A percentile compares a stretch with the other conserved stretches of the same genome.
phyloP scores from a whole-genome alignment of 2,113 vertebrate species.

The Kryptolebias marmoratus region DNA sequence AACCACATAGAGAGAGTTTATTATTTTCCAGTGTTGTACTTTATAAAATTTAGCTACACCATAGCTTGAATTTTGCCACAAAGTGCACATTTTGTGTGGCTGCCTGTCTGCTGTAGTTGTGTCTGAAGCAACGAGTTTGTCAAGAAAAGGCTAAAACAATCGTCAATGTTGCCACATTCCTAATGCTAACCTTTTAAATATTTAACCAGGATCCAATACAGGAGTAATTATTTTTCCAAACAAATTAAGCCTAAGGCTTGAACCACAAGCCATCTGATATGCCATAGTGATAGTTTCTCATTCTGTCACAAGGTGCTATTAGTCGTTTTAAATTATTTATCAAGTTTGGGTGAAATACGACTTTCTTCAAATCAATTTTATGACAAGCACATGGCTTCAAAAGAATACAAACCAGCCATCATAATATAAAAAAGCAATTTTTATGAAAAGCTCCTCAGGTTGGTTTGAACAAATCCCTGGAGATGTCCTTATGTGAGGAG shows the following conservation, averaged over 20 bases:
- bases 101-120: constrained; percentile 20
- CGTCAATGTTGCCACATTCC: constrained; percentile 54
- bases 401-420: constrained; percentile 45
- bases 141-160: constrained; percentile 33
- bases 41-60: constrained; percentile 38
- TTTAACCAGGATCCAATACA: constrained; percentile 80
- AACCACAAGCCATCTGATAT: constrained; percentile 75
- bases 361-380: constrained; percentile 62
- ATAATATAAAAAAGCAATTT: constrained; percentile 25
- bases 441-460: constrained; percentile 32
- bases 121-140: constrained; percentile 15
- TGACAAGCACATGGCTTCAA: constrained; percentile 40
- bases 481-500: constrained; percentile 25
- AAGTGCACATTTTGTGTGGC: constrained; percentile 12
- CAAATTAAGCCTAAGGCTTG: constrained; percentile 78
- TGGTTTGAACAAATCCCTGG: constrained; percentile 25
- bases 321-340: constrained; percentile 83
- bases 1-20: constrained; percentile 52
- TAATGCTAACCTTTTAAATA: constrained; percentile 78
- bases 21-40: constrained; percentile 41
- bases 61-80: constrained; percentile 28
- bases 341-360: constrained; percentile 71
- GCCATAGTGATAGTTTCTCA: constrained; percentile 67
- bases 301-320: constrained; percentile 73
- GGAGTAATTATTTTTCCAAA: constrained; percentile 84